Evolutionary conservation across 2,113 vertebrate species (phyloP).

Genomic region (Cariama cristata): DNA sequence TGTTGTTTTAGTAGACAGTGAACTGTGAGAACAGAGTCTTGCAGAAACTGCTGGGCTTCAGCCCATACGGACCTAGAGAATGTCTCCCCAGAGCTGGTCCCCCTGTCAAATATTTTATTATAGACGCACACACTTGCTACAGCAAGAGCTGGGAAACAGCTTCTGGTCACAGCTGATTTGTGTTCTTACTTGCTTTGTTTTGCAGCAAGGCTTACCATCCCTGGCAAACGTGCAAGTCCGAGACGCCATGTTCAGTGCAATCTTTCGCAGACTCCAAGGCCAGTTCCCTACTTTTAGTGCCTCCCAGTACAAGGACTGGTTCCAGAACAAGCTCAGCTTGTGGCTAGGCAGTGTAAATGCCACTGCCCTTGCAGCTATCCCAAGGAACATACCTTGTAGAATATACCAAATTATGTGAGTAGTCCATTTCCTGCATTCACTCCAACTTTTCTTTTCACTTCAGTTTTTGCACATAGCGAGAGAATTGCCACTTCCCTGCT

Average conservation of each 20-base stretch:
- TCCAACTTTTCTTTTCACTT: too few relatives aligned
- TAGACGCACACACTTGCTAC: not conserved
- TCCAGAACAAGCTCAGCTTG: not conserved
- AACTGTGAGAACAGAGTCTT: not conserved
- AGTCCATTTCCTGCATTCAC: not conserved
- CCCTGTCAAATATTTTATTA: not conserved
- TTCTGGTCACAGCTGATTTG: not conserved
- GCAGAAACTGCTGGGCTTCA: not conserved
- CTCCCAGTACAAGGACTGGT: slow-evolving; percentile 22
- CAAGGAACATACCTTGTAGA: not conserved
- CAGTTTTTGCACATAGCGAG: not conserved
- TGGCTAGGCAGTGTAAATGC: slow-evolving; percentile 33
- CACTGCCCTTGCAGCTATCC: not conserved
- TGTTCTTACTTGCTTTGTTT: not conserved
- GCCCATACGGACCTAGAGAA: not conserved
- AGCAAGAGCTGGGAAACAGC: not conserved
- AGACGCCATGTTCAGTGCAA: not conserved
- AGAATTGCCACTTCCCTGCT: not conserved
- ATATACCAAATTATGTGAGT: slow-evolving; percentile 38
- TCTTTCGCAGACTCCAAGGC: not conserved
- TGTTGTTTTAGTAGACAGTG: not conserved
- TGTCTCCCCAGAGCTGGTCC: not conserved
- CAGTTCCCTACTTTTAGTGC: not conserved
- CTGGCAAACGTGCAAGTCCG: not conserved
- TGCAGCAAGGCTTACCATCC: not conserved